Conservation (phyloP, 2,797 vertebrate species). For the Rousettus madagascariensis region DNA sequence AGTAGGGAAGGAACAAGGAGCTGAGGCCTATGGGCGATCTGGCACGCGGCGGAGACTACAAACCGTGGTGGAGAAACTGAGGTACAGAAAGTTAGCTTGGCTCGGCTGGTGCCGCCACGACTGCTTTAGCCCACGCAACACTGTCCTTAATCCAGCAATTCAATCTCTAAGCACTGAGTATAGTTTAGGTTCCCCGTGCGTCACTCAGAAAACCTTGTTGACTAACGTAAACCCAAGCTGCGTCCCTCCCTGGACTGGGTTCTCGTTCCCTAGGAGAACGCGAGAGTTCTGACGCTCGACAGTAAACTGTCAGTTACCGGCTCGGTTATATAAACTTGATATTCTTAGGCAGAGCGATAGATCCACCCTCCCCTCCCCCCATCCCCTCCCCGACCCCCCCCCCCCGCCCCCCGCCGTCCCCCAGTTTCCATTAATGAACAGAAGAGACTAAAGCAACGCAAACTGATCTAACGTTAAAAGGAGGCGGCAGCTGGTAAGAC, state of each 20-base stretch:
- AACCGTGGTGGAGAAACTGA: constrained; percentile 20
- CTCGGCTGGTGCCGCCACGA: neutral
- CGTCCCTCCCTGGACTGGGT: neutral
- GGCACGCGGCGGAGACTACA: rapidly evolving
- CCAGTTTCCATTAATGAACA: constrained; percentile 44
- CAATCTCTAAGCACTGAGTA: neutral
- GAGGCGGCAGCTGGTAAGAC: constrained; percentile 62
- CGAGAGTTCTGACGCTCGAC: neutral
- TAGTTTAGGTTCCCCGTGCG: neutral
- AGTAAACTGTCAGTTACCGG: neutral
- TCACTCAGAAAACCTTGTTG: constrained; percentile 40
- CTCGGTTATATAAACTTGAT: constrained; percentile 5
- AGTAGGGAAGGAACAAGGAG: neutral
- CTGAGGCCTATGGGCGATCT: rapidly evolving
- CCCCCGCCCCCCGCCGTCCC: neutral
- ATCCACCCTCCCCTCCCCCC: neutral
- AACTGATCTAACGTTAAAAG: constrained; percentile 18
- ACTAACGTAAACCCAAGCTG: neutral
- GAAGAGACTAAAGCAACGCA: neutral
- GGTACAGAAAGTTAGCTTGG: neutral
- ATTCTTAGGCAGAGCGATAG: constrained; percentile 28
- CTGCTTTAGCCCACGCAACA: neutral
- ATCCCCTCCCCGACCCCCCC: neutral
- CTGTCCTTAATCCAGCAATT: neutral
- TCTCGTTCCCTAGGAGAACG: neutral